phyloP scores from a whole-genome alignment of 2,888 invertebrate species.

The Drosophila kambysellisi region DNA sequence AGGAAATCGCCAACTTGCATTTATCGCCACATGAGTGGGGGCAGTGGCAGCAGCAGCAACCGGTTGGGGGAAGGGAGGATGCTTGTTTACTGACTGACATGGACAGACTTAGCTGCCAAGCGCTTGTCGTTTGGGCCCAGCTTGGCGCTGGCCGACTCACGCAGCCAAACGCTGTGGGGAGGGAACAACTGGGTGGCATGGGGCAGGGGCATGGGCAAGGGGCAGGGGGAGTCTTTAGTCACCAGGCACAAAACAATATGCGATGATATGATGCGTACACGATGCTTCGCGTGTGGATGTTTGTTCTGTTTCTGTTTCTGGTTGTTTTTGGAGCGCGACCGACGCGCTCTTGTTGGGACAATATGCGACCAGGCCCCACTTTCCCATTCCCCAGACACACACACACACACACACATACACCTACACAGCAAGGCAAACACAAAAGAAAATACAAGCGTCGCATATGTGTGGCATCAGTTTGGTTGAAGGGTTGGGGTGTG shows the following conservation, averaged over 20 bases:
- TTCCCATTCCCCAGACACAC: background rate
- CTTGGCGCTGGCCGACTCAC: constrained; percentile 51
- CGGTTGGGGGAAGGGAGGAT: background rate
- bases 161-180: background rate
- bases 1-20: constrained; percentile 78
- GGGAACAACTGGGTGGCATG: background rate
- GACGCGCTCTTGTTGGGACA: constrained; percentile 70
- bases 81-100: constrained; percentile 42
- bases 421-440: background rate
- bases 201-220: background rate
- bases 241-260: constrained; percentile 54
- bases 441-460: constrained; percentile 43
- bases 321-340: constrained; percentile 70
- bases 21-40: constrained; percentile 53
- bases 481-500: background rate
- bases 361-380: constrained; percentile 48
- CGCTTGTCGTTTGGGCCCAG: constrained; percentile 65
- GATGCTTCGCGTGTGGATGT: constrained; percentile 31
- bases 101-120: constrained; percentile 63
- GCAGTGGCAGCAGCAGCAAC: background rate
- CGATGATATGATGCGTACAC: constrained; percentile 73
- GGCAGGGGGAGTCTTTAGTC: background rate
- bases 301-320: constrained; percentile 42
- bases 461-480: constrained; percentile 39
- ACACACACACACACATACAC: background rate